phyloP scores from a whole-genome alignment of 2,888 invertebrate genomes.

The Platycheirus albimanus region DNA sequence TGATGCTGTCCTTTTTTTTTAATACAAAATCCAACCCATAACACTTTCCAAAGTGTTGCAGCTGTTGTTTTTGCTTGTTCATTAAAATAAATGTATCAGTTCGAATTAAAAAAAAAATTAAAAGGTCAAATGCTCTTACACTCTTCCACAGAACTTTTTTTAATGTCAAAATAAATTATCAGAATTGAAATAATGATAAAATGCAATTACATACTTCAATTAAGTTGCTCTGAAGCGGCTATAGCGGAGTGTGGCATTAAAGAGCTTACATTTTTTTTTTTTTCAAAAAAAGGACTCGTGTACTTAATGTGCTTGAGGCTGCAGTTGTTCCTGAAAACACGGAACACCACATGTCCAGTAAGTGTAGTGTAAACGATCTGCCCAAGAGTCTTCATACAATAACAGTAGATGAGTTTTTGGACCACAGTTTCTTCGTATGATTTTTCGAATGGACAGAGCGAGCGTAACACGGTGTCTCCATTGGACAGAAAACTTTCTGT shows the following conservation, averaged over 20 bases:
- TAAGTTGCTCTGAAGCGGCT: slow-evolving; percentile 33
- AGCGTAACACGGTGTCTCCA: no score
- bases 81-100: slow-evolving; percentile 16
- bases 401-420: no score
- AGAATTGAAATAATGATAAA: slow-evolving; percentile 45
- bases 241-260: slow-evolving; percentile 12
- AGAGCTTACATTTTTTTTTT: slow-evolving; percentile 21
- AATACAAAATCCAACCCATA: slow-evolving; percentile 30
- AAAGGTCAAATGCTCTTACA: neutral
- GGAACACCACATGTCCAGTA: no score
- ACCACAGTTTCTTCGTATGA: no score
- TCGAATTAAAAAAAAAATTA: neutral
- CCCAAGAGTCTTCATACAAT: no score
- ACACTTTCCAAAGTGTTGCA: slow-evolving; percentile 12
- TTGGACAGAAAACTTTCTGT: no score
- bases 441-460: no score
- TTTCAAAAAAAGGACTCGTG: no score
- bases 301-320: neutral
- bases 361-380: no score
- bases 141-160: slow-evolving; percentile 4
- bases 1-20: slow-evolving; percentile 28
- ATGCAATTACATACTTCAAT: slow-evolving; percentile 36
- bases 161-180: slow-evolving; percentile 3
- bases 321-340: no score
- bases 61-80: slow-evolving; percentile 18